Evolutionary conservation across 2,113 vertebrate species (phyloP).

Genomic region (Phocoena phocoena): DNA sequence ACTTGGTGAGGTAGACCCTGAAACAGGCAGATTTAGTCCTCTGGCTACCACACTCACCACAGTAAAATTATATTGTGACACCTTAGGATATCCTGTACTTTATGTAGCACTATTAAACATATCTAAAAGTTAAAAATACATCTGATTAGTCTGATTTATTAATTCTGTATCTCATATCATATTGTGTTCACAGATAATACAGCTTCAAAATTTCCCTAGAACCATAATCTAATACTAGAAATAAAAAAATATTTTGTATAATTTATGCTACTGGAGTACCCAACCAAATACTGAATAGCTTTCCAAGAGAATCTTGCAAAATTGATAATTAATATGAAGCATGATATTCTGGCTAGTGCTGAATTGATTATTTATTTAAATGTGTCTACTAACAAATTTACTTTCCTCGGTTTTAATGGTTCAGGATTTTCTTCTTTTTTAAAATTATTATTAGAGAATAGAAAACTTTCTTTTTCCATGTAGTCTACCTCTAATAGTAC

Average conservation of each 20-base stretch:
- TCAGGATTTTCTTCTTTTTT: not conserved
- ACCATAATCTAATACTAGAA: slow-evolving; percentile 34
- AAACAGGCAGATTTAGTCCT: not conserved
- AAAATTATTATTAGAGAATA: not conserved
- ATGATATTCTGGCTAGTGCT: not conserved
- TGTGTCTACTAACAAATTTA: not conserved
- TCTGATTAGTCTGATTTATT: not conserved
- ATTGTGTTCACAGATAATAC: slow-evolving; percentile 49
- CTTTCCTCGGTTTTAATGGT: not conserved
- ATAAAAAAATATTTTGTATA: not conserved
- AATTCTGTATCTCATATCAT: not conserved
- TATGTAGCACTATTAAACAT: not conserved
- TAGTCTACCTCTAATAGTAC: not conserved
- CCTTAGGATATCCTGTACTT: not conserved
- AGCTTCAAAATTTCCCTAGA: slow-evolving; percentile 27
- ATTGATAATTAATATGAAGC: not conserved
- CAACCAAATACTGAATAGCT: not conserved
- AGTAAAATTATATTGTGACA: not conserved
- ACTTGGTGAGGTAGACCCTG: not conserved
- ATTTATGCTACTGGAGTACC: not conserved
- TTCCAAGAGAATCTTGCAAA: not conserved
- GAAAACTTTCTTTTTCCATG: not conserved
- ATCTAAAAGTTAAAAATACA: not conserved
- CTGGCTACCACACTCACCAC: not conserved
- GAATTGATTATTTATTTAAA: not conserved